phyloP scores from a whole-genome alignment of 2,888 invertebrate genomes.

The Nephrocerus scutellatus region DNA sequence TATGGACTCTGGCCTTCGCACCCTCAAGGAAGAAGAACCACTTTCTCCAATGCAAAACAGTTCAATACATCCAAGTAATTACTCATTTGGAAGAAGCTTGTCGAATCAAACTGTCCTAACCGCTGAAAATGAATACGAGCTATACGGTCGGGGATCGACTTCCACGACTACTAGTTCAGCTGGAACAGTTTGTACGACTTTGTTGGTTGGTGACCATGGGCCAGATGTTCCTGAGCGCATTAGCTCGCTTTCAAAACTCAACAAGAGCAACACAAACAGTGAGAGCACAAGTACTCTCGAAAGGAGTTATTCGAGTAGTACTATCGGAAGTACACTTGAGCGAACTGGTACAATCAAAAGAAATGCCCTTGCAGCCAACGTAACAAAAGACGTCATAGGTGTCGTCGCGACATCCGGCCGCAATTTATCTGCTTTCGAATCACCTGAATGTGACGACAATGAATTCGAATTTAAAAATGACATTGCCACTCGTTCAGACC shows the following conservation, averaged over 20 bases:
- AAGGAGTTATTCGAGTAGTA: slow-evolving; percentile 49
- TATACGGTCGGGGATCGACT: slow-evolving; percentile 86
- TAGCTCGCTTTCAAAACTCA: slow-evolving; percentile 62
- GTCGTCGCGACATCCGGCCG: slow-evolving; percentile 42
- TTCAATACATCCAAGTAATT: slow-evolving; percentile 56
- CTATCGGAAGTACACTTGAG: slow-evolving; percentile 46
- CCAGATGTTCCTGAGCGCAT: slow-evolving; percentile 78
- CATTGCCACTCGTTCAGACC: slow-evolving; percentile 28
- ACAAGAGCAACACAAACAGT: slow-evolving; percentile 52
- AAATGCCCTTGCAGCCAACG: slow-evolving; percentile 34
- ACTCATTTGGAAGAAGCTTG: slow-evolving; percentile 61
- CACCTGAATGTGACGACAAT: slow-evolving; percentile 37
- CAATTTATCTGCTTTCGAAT: slow-evolving; percentile 13
- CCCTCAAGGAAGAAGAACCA: slow-evolving; percentile 70
- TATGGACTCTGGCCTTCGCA: slow-evolving; percentile 87
- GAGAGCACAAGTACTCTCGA: slow-evolving; percentile 54
- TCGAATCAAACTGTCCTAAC: slow-evolving; percentile 63
- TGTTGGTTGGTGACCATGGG: slow-evolving; percentile 64
- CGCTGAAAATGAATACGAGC: slow-evolving; percentile 82
- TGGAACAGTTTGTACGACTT: slow-evolving; percentile 79
- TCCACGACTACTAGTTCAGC: slow-evolving; percentile 87
- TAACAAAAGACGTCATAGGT: slow-evolving; percentile 54
- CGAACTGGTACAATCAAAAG: slow-evolving; percentile 48
- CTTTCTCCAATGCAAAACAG: slow-evolving; percentile 67
- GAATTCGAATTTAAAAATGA: slow-evolving; percentile 39